Base-by-base conservation (phyloP, 2,888 invertebrate species). In the Allygus modestus region DNA sequence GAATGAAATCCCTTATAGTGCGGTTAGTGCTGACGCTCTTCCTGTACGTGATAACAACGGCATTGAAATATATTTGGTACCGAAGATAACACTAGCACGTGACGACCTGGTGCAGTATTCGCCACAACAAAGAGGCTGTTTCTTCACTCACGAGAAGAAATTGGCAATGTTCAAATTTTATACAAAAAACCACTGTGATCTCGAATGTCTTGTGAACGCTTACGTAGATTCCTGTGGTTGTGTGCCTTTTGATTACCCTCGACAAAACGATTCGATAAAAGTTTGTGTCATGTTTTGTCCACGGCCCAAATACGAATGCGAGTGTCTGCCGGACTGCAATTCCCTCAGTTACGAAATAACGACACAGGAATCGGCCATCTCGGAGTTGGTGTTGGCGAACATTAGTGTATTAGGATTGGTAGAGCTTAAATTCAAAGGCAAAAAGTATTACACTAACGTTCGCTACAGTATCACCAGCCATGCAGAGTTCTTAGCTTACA, bases 401-500 rank as follows among this genome's bases (percentile, higher is more conserved):
- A 12, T 58, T 20, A 23, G 1, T 2, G 17, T 58, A 4, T 0
- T 1, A 23, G 20, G 58, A 0, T n/a, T 20, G 17, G 4, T 58
- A 23, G 58, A 23, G 12, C 2, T 58, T 12, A 58, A 23, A 12
- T 58, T 23, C 58, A 58, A 31, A 11, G 31, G 31, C 15, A 65
- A 26, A 11, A 65, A 28, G 28, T 28, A 28, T 15, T 65, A 65
- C 65, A 65, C 65, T 28, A 31, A 28, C 15, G 31, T 65, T 31
- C 65, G 65, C 31, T 65, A 65, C 31, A 65, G 65, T 28, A 65
- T 65, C 28, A 28, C 65, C 28, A 65, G 65, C 31, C 15, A 65
- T 17, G 65, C 65, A 12, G 65, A 31, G 65, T 65, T 65, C 31
- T 5, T 28, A 2, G 65, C 65, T 28, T 65, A 28, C 31, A 65